phyloP scores from a whole-genome alignment of 1,140 invertebrate species.

The Drosophila teissieri region DNA sequence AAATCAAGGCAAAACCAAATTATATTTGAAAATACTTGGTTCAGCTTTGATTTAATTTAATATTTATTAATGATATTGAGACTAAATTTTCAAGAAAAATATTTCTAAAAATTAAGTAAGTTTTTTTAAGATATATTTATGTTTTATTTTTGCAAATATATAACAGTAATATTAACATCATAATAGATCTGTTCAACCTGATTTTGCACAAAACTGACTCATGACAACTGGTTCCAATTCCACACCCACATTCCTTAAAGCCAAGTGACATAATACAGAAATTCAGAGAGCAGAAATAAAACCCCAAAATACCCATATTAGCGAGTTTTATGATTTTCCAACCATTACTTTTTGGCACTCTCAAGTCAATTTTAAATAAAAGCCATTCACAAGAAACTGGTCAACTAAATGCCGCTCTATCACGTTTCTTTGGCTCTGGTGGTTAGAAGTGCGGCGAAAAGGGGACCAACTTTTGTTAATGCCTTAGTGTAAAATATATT shows the following conservation, averaged over 20 bases:
- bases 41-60: no score
- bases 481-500: constrained; percentile 34
- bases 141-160: no score
- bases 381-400: constrained; percentile 37
- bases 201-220: constrained; percentile 1
- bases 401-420: constrained; percentile 26
- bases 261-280: constrained; percentile 35
- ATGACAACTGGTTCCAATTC: constrained; percentile 19
- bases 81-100: no score
- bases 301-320: constrained; percentile 44
- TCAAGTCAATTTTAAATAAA: constrained; percentile 31
- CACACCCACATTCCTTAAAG: constrained; percentile 9
- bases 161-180: no score
- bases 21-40: neutral
- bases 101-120: no score
- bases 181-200: no score
- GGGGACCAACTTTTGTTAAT: constrained; percentile 35
- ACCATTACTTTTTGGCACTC: constrained; percentile 26
- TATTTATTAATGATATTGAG: no score
- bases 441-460: constrained; percentile 1
- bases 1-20: neutral
- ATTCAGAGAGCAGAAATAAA: constrained; percentile 5
- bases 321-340: constrained; percentile 34
- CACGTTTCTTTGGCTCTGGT: neutral
- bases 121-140: no score